These are phyloP conservation scores for Drosophila ohnishii DNA, from an alignment of 1,140 invertebrate species.

Conservation along the genomic window DNA sequence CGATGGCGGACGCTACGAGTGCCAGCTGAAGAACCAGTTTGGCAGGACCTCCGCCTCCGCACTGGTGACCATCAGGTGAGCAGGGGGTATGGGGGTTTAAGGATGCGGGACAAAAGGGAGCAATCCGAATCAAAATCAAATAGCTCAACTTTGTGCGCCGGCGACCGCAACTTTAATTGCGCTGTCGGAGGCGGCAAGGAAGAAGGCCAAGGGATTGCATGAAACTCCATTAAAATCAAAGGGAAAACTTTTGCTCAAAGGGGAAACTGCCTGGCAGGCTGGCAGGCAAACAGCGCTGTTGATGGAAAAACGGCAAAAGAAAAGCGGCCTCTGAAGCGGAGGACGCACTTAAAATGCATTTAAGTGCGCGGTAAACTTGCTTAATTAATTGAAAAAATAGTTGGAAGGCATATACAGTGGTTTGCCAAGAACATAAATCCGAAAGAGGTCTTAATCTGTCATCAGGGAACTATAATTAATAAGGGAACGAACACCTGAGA, in stretches of 20 bases:
- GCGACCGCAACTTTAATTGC: slow-evolving; percentile 58
- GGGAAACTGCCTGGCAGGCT: slow-evolving; percentile 14
- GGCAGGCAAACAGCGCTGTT: slow-evolving; percentile 3
- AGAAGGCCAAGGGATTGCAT: slow-evolving; percentile 23
- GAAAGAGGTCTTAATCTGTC: background rate
- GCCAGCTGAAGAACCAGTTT: slow-evolving; percentile 91
- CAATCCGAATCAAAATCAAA: slow-evolving; percentile 41
- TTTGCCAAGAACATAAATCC: background rate
- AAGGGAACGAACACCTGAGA: background rate
- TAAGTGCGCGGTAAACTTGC: slow-evolving; percentile 65
- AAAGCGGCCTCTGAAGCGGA: slow-evolving; percentile 38
- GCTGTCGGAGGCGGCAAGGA: slow-evolving; percentile 13
- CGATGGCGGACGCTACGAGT: slow-evolving; percentile 95
- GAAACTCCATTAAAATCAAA: slow-evolving; percentile 64
- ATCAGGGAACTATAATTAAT: background rate
- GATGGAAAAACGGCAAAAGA: slow-evolving; percentile 34
- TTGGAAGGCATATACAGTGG: slow-evolving; percentile 18
- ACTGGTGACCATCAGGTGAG: slow-evolving; percentile 87
- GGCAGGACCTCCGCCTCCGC: slow-evolving; percentile 89
- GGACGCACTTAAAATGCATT: slow-evolving; percentile 70
- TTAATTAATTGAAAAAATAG: slow-evolving; percentile 79
- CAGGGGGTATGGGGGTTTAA: background rate
- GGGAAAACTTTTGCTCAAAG: slow-evolving; percentile 63
- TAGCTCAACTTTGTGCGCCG: slow-evolving; percentile 43
- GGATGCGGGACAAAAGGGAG: slow-evolving; percentile 7